A percentile compares a stretch with the other conserved stretches of the same genome.
Evolutionary conservation across 2,113 vertebrate genomes (phyloP).

Genomic region (Gorsachius goisagi): DNA sequence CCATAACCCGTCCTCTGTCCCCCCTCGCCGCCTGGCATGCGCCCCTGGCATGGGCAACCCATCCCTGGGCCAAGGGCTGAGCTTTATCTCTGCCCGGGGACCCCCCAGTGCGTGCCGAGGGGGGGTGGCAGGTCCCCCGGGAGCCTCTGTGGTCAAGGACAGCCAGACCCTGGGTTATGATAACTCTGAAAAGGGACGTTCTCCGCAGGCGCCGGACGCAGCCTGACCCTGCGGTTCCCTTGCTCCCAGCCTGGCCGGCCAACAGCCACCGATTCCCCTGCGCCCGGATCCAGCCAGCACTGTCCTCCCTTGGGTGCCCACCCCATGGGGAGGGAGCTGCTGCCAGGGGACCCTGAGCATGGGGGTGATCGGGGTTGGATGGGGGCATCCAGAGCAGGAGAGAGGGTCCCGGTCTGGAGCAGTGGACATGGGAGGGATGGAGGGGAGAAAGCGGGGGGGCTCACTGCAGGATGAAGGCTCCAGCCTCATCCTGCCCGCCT

Average conservation of each 20-base stretch:
- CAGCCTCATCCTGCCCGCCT: neutral
- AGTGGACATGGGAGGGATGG: neutral
- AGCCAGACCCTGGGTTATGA: neutral
- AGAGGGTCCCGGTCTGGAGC: neutral
- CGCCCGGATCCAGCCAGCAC: fast-evolving
- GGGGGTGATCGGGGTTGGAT: too few relatives aligned
- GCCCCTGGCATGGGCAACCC: fast-evolving
- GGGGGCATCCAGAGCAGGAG: neutral
- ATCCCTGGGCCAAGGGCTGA: neutral
- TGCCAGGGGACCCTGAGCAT: fast-evolving
- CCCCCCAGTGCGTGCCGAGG: fast-evolving
- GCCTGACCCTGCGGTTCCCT: slow-evolving; percentile 17
- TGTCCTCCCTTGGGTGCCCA: neutral
- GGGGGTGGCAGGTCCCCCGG: neutral
- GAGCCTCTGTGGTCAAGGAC: neutral
- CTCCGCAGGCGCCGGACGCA: neutral
- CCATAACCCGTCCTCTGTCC: neutral
- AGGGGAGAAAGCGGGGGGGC: neutral
- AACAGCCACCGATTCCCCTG: neutral
- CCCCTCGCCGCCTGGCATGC: neutral
- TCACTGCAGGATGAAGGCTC: neutral
- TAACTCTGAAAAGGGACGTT: neutral
- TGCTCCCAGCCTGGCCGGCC: neutral
- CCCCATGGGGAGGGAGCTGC: neutral
- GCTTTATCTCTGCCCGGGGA: neutral